A percentile compares a stretch with the other conserved stretches of the same genome.
Evolutionary conservation across 2,797 vertebrate species (phyloP).

Genomic region (Bucorvus abyssinicus): DNA sequence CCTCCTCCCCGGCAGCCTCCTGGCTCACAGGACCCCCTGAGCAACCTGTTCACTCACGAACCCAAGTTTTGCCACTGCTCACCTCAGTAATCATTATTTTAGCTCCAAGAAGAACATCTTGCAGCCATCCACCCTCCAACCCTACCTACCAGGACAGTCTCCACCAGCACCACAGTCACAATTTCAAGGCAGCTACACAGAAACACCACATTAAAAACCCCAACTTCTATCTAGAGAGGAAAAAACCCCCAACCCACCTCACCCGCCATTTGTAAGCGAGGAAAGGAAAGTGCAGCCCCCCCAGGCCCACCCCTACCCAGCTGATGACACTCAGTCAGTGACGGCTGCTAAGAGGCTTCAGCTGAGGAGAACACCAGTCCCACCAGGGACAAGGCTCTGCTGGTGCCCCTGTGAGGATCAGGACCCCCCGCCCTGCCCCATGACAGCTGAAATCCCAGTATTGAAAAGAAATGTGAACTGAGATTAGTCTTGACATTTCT

Average conservation of each 20-base stretch:
- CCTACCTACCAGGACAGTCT: accelerated
- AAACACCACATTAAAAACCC: accelerated
- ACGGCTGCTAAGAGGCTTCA: not conserved
- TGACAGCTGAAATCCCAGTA: not conserved
- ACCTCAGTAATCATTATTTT: accelerated
- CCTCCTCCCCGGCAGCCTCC: not conserved
- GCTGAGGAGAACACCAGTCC: not conserved
- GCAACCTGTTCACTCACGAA: not conserved
- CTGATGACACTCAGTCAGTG: not conserved
- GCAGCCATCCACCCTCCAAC: no score
- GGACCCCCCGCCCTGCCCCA: not conserved
- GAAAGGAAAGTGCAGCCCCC: not conserved
- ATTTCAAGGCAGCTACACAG: accelerated
- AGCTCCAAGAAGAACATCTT: not conserved
- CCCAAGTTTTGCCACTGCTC: not conserved
- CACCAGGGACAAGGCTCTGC: not conserved
- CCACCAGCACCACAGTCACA: accelerated
- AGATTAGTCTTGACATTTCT: conserved; percentile 52
- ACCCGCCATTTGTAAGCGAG: not conserved
- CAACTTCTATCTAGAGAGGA: accelerated
- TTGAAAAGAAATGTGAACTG: not conserved
- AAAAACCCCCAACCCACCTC: accelerated
- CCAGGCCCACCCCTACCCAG: not conserved
- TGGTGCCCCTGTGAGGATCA: not conserved
- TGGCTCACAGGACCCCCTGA: accelerated